Percentiles rank a stretch among this genome's conserved stretches.
Evolutionary conservation across 2,797 vertebrate genomes (phyloP).

Genomic region (Morelia viridis): DNA sequence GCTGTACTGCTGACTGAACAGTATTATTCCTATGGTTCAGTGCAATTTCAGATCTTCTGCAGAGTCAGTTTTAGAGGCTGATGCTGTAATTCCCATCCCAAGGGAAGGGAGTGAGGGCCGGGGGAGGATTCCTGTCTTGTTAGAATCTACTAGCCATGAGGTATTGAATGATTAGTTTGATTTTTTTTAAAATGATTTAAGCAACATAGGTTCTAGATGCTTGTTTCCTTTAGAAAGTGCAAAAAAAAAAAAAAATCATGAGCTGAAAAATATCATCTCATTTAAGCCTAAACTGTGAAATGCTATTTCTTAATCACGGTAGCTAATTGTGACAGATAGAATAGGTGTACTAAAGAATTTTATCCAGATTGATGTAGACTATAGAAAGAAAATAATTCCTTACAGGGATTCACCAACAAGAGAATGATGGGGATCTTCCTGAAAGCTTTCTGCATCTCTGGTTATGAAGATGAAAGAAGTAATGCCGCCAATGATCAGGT

Average conservation of each 20-base stretch:
- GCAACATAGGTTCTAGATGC: neutral
- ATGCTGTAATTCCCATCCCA: neutral
- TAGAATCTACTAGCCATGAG: neutral
- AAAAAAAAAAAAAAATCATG: too few relatives aligned
- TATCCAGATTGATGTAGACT: neutral
- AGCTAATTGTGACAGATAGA: neutral
- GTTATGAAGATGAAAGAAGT: neutral
- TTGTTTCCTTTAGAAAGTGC: neutral
- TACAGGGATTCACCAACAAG: neutral
- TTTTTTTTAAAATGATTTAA: neutral
- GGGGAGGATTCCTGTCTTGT: neutral
- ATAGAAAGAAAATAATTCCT: neutral
- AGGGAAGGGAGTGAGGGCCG: neutral
- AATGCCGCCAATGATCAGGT: neutral
- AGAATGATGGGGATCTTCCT: neutral
- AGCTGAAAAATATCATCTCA: too few relatives aligned
- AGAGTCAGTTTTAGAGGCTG: neutral
- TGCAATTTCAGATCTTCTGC: neutral
- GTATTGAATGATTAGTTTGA: neutral
- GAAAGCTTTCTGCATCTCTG: neutral
- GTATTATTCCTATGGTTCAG: neutral
- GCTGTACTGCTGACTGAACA: neutral
- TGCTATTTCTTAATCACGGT: neutral
- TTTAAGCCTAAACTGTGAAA: neutral
- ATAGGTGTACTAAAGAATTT: neutral